Base-by-base conservation (phyloP, 2,888 invertebrate species). In the Apodemia mormo region DNA sequence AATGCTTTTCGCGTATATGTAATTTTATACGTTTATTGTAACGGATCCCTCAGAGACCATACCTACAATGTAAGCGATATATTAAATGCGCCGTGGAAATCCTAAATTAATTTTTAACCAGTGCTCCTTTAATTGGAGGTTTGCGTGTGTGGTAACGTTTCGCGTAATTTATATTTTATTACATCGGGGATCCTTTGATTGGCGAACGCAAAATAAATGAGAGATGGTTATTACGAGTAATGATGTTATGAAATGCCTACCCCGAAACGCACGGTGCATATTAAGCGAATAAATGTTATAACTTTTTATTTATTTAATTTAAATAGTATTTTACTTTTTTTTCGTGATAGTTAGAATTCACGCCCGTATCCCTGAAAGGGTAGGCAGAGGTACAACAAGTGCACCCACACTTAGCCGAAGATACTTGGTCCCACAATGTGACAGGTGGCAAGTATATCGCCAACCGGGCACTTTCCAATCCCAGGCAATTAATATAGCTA, bases 71-170 rank as follows among this genome's bases (percentile, higher is more conserved):
- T 65, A 70, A 68, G 56, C 70, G 68, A 64, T 68, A 68, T 71
- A 73, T 70, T 70, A 72, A 69, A 74, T 72, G 73, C 61, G 45
- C 68, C 66, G 68, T 69, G 52, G 52, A 52, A 67, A 72, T 72
- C 70, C 69, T 78, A 81, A 85, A 88, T 89, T 85, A 89, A 87
- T 88, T 89, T 89, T 90, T 87, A 90, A 89, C 88, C 82, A 84
- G 77, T 76, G 75, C 77, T 80, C 76, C 80, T 81, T 81, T 88
- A 89, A 90, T 90, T 86, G 85, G 79, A 75, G 76, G 82, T 82
- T 89, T 78, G 90, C 90, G 89, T 90, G 90, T 90, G 90, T 79
- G 74, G 75, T 80, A 77, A 74, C 79, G 83, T 76, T 86, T 81
- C 85, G 84, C 85, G 83, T 83, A 79, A 79, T 82, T 85, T 80